phyloP scores from a whole-genome alignment of 2,113 vertebrate genomes.

The Anolis carolinensis region DNA sequence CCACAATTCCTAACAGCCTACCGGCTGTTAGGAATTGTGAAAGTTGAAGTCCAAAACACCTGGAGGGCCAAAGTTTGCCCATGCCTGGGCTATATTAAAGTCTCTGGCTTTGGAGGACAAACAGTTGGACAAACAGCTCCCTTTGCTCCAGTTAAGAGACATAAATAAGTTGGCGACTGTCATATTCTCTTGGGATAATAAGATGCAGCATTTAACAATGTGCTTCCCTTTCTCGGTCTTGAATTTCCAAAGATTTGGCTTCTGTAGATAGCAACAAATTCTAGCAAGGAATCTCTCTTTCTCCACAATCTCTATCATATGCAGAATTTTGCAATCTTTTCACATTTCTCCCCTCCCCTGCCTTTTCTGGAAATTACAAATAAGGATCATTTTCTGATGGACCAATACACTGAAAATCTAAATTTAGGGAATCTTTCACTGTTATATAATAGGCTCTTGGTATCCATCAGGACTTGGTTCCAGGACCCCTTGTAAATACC shows the following conservation, averaged over 20 bases:
- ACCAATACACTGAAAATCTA: not conserved
- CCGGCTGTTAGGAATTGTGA: too few relatives aligned
- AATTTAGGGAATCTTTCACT: not conserved
- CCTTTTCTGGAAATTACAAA: not conserved
- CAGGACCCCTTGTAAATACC: too few relatives aligned
- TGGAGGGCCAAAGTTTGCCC: too few relatives aligned
- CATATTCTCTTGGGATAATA: not conserved
- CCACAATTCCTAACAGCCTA: too few relatives aligned
- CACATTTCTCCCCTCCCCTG: not conserved
- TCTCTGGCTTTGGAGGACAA: not conserved
- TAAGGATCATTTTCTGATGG: not conserved
- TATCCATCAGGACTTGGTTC: too few relatives aligned
- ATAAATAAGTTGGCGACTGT: not conserved
- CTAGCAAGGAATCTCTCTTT: too few relatives aligned
- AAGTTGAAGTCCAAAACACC: too few relatives aligned
- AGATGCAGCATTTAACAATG: not conserved
- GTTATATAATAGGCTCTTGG: too few relatives aligned
- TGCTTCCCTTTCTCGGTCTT: not conserved
- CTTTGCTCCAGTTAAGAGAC: not conserved
- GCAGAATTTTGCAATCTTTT: not conserved
- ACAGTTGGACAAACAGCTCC: not conserved
- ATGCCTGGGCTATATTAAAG: not conserved
- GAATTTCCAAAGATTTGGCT: not conserved
- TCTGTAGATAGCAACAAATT: not conserved
- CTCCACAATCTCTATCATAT: not conserved